phyloP scores from a whole-genome alignment of 2,888 invertebrate species.

The Endomychus coccineus region DNA sequence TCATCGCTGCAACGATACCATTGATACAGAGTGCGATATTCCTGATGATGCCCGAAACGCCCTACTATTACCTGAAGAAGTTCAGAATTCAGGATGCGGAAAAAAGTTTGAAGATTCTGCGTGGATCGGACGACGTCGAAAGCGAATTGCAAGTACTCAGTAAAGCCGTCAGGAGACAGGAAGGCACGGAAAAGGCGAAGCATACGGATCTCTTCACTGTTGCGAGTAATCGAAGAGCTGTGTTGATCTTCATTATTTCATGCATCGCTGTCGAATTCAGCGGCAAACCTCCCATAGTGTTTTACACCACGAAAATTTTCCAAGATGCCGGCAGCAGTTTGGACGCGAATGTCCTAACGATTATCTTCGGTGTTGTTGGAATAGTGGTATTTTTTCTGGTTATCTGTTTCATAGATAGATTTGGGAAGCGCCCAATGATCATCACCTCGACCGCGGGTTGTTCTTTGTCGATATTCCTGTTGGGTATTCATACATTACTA shows the following conservation, averaged over 20 bases:
- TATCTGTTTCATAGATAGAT: constrained; percentile 53
- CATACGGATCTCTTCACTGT: constrained; percentile 48
- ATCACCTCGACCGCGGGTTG: constrained; percentile 48
- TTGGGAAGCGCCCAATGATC: constrained; percentile 57
- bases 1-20: constrained; percentile 53
- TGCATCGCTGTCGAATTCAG: constrained; percentile 57
- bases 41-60: constrained; percentile 61
- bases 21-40: constrained; percentile 51
- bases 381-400: constrained; percentile 51
- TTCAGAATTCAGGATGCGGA: constrained; percentile 44
- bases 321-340: constrained; percentile 43
- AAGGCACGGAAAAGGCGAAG: constrained; percentile 43
- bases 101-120: constrained; percentile 50
- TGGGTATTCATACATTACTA: constrained; percentile 44
- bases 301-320: constrained; percentile 59
- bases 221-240: constrained; percentile 53
- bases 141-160: constrained; percentile 42
- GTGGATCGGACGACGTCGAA: constrained; percentile 48
- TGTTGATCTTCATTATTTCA: constrained; percentile 53
- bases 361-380: constrained; percentile 53
- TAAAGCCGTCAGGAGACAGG: constrained; percentile 37
- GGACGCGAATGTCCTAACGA: constrained; percentile 49
- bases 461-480: constrained; percentile 38
- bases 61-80: constrained; percentile 45
- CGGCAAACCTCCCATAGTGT: constrained; percentile 56